Base-by-base conservation (phyloP, 2,888 invertebrate species). In the Seira sanloemensis region DNA sequence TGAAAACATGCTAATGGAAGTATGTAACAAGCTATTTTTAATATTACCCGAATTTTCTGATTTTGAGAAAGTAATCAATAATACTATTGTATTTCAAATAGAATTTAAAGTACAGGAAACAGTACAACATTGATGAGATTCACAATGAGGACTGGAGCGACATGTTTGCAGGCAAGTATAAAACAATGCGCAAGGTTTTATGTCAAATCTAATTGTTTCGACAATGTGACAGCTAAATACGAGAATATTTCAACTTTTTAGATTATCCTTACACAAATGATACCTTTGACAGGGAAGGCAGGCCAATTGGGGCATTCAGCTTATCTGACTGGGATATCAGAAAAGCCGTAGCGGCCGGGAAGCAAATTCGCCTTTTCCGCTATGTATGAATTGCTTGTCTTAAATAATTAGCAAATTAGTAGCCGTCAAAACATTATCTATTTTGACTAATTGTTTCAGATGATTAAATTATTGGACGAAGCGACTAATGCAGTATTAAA, bases 271-370 rank as follows among this genome's bases (percentile, higher is more conserved):
- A 82, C 37, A 66, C 72, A 19, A 82, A 82, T 27, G 82, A 82
- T 65, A 76, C 76, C 1, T 65, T 71, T 21, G 82, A 82, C 50
- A 25, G 25, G 62, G 71, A 26, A 16, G 76, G 76, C 9, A 77
- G 82, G 62, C 82, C 82, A 72, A 81, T 81, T 69, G 81, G 81
- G 1, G 81, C 81, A 2, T 81, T 81, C 26, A 69, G 69, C 7
- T 65, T 81, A 9, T 21, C 65, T 4, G 81, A 81, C 23, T 81
- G 81, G 81, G 81, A 81, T 26, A 69, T 81, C 23, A 21, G 81
- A 16, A 81, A 81, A 58, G 69, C 81, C 4, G 21, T 75, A 1
- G 62, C 75, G n/a, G 12, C 67, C 16, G 76, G 77, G 12, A 82
- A 71, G 2, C 77, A 77, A 71, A 9, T 67, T 26, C 82, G 77